Conservation (phyloP, 2,113 vertebrate genomes). For the Caretta caretta region DNA sequence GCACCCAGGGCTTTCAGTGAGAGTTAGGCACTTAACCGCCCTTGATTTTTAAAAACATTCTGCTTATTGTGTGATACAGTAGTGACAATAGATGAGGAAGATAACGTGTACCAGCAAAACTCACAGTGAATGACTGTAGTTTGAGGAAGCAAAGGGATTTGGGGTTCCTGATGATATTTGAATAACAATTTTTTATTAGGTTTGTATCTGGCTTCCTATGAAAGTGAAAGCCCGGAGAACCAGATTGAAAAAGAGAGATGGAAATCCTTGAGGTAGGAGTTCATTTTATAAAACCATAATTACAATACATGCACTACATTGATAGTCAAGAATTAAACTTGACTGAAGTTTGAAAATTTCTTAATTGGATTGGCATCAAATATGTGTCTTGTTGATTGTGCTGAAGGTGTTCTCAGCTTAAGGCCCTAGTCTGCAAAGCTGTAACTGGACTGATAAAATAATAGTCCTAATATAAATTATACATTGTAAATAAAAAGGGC, state of each 20-base stretch:
- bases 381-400: background rate
- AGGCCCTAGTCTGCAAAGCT: background rate
- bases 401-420: background rate
- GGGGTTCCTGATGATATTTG: background rate
- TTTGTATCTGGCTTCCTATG: constrained; percentile 86
- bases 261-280: constrained; percentile 82
- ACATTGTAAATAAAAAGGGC: background rate
- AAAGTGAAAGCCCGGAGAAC: constrained; percentile 86
- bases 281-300: background rate
- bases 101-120: background rate
- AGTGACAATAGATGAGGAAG: background rate
- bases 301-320: background rate
- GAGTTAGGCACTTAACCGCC: background rate
- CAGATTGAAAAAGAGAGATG: constrained; percentile 86
- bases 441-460: background rate
- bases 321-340: background rate
- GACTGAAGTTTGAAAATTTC: background rate
- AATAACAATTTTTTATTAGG: constrained; percentile 66
- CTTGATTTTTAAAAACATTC: background rate
- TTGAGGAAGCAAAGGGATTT: background rate
- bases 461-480: background rate
- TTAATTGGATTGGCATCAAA: background rate
- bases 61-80: background rate
- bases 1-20: background rate
- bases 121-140: background rate